These are phyloP conservation scores for Agrochola lychnidis DNA, from an alignment of 2,888 invertebrate species.

Conservation along the genomic window DNA sequence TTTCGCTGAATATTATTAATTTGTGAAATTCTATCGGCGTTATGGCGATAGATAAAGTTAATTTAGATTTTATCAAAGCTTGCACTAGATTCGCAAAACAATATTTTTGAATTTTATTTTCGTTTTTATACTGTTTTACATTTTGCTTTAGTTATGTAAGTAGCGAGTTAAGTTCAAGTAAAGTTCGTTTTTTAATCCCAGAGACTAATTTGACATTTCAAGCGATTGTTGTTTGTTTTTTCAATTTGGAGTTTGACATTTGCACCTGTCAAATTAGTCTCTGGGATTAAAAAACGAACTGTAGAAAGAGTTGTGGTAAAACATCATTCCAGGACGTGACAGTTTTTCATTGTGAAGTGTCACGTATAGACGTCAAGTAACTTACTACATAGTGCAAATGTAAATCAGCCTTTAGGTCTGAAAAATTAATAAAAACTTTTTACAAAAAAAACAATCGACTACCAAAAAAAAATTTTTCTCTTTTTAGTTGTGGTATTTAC, in stretches of 20 bases:
- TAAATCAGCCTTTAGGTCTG: not conserved
- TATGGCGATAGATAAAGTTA: not conserved
- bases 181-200: too few species aligned
- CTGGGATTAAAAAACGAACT: too few species aligned
- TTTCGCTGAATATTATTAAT: slow-evolving; percentile 51
- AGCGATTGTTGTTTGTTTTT: too few species aligned
- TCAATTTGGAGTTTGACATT: too few species aligned
- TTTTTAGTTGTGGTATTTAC: too few species aligned
- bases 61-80: not conserved
- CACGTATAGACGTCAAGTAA: not conserved
- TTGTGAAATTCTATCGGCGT: slow-evolving; percentile 15
- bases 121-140: not conserved
- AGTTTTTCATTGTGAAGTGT: not conserved
- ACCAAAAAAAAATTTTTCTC: too few species aligned
- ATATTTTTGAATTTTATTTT: too few species aligned
- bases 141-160: not conserved
- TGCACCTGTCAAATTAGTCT: too few species aligned
- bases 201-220: too few species aligned
- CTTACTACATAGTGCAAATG: not conserved
- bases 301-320: not conserved
- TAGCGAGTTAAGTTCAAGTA: not conserved
- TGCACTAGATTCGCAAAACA: not conserved
- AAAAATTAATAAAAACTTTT: too few species aligned
- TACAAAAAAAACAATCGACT: too few species aligned
- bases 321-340: not conserved